Conservation (phyloP, 2,113 vertebrate species). For the Sardina pilchardus region DNA sequence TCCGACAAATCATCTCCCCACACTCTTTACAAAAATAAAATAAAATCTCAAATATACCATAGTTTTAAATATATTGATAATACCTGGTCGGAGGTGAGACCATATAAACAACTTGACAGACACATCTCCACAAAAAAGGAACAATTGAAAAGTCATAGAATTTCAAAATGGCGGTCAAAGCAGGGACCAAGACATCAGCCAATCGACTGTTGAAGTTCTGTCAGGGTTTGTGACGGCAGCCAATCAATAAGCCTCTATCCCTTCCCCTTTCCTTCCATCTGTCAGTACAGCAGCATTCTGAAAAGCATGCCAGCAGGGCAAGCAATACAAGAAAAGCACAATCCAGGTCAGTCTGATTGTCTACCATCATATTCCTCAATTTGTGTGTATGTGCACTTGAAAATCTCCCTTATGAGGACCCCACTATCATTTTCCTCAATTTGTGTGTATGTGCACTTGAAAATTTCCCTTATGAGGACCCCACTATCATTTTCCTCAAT, state of each 20-base stretch:
- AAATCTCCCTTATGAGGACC: background rate
- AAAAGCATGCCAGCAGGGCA: conserved; percentile 12
- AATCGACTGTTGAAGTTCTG: background rate
- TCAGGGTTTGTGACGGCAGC: background rate
- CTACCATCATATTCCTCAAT: background rate
- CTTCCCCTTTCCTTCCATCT: background rate
- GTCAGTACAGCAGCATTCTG: conserved; percentile 10
- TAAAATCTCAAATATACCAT: conserved; percentile 35
- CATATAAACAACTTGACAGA: background rate
- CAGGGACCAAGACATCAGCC: conserved; percentile 6
- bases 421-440: background rate
- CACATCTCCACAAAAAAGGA: background rate
- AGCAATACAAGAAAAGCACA: background rate
- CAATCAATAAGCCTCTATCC: background rate
- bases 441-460: background rate
- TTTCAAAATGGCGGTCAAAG: background rate
- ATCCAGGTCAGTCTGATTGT: conserved; percentile 14
- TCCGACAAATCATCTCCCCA: conserved; percentile 14
- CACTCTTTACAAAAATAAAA: conserved; percentile 70
- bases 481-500: too few species aligned
- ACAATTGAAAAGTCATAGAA: background rate
- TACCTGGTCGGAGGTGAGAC: background rate
- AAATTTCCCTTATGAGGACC: background rate
- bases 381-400: background rate
- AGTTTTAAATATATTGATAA: background rate